Conservation (phyloP, 2,797 vertebrate genomes). For the Pteropus rufus region DNA sequence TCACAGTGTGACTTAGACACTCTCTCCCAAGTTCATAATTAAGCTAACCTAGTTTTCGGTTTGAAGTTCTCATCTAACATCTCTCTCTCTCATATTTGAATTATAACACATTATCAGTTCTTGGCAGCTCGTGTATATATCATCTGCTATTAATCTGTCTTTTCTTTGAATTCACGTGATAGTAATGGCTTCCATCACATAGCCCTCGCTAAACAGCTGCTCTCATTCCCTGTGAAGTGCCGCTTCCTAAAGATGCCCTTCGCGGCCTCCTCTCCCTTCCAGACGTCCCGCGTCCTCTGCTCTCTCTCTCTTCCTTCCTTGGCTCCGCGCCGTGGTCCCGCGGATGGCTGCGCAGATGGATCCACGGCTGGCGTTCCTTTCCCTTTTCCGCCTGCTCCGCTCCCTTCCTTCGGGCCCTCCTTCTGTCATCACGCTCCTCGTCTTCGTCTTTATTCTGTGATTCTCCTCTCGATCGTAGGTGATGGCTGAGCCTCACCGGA, state of each 20-base stretch:
- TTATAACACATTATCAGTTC: not conserved
- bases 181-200: constrained; percentile 25
- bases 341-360: not conserved
- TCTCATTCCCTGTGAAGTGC: constrained; percentile 23
- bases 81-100: not conserved
- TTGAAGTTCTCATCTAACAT: not conserved
- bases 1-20: not conserved
- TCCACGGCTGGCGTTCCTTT: not conserved
- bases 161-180: constrained; percentile 31
- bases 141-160: constrained; percentile 42
- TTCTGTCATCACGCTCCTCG: not conserved
- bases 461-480: constrained; percentile 5
- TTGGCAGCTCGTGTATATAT: not conserved
- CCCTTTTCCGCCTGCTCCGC: not conserved
- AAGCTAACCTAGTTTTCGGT: not conserved
- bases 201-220: not conserved
- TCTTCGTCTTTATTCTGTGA: constrained; percentile 15
- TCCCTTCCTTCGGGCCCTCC: not conserved
- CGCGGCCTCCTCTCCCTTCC: not conserved
- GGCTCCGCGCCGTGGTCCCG: not conserved
- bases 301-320: not conserved
- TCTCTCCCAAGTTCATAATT: not conserved
- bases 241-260: not conserved
- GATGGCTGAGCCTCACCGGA: constrained; percentile 57
- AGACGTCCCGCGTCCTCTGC: not conserved